Evolutionary conservation across 2,113 vertebrate genomes (phyloP).

Genomic region (Etheostoma cragini): DNA sequence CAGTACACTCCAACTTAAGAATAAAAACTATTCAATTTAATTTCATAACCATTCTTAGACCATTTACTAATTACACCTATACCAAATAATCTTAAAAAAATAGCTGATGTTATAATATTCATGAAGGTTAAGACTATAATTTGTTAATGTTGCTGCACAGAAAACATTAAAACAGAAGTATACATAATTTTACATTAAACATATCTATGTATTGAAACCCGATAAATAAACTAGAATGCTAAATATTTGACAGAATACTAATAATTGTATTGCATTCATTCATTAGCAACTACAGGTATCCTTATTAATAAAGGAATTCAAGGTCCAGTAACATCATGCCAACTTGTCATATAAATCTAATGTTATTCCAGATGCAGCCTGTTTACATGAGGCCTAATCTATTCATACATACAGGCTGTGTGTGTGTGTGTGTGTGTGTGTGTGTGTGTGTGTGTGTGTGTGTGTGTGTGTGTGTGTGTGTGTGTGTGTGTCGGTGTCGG

Average conservation of each 20-base stretch:
- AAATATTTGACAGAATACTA: slow-evolving; percentile 74
- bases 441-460: slow-evolving; percentile 24
- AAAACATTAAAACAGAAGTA: slow-evolving; percentile 28
- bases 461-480: slow-evolving; percentile 16
- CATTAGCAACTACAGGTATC: slow-evolving; percentile 53
- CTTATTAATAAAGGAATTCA: slow-evolving; percentile 69
- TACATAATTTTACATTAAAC: slow-evolving; percentile 30
- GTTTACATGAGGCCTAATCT: slow-evolving; percentile 61
- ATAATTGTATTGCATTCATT: slow-evolving; percentile 63
- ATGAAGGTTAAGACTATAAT: slow-evolving; percentile 27
- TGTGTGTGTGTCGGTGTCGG: slow-evolving; percentile 26
- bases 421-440: slow-evolving; percentile 40
- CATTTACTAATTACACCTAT: slow-evolving; percentile 2
- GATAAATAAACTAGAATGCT: slow-evolving; percentile 63
- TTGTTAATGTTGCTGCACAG: slow-evolving; percentile 23
- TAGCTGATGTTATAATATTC: slow-evolving; percentile 5
- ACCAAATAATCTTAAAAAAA: slow-evolving; percentile 3
- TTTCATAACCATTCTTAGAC: not conserved
- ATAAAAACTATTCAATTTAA: not conserved
- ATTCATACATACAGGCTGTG: slow-evolving; percentile 57
- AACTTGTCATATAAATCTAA: slow-evolving; percentile 53
- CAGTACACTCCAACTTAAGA: not conserved
- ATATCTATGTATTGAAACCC: slow-evolving; percentile 28
- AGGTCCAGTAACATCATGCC: slow-evolving; percentile 51
- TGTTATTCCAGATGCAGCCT: slow-evolving; percentile 48